Evolutionary conservation across 2,113 vertebrate genomes (phyloP).

Genomic region (Limnothrissa miodon): DNA sequence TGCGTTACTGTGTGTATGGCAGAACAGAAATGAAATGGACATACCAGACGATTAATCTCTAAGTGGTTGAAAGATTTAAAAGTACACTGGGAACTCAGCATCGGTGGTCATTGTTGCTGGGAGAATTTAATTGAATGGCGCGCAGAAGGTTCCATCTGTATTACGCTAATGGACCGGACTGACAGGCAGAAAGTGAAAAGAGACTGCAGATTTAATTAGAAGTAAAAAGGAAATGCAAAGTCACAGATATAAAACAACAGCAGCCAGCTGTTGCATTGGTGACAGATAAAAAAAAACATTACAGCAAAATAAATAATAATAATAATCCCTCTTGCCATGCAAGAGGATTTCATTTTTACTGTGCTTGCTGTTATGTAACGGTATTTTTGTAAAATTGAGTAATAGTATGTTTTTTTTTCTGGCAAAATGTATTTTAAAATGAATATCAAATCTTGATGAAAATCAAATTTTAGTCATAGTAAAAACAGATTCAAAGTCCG

Average conservation of each 20-base stretch:
- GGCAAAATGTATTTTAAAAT: neutral
- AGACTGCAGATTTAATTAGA: conserved; percentile 57
- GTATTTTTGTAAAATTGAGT: neutral
- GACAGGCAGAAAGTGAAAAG: conserved; percentile 46
- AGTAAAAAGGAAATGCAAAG: conserved; percentile 42
- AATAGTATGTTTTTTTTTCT: neutral
- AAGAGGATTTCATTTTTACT: neutral
- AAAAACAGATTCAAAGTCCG: neutral
- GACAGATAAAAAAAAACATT: neutral
- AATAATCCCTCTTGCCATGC: neutral
- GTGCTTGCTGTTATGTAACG: neutral
- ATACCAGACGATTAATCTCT: conserved; percentile 60
- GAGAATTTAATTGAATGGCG: conserved; percentile 56
- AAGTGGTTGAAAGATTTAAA: conserved; percentile 60
- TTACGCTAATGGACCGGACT: conserved; percentile 65
- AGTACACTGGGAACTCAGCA: conserved; percentile 45
- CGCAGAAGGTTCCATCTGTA: conserved; percentile 52
- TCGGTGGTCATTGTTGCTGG: conserved; percentile 44
- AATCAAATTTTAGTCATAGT: neutral
- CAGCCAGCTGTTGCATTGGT: conserved; percentile 28
- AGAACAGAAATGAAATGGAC: conserved; percentile 24
- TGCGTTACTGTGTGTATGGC: neutral
- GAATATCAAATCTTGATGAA: neutral
- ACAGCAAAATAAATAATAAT: neutral
- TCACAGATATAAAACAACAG: conserved; percentile 33